Evolutionary conservation across 2,113 vertebrate species (phyloP).

Genomic region (Phalacrocorax pelagicus): DNA sequence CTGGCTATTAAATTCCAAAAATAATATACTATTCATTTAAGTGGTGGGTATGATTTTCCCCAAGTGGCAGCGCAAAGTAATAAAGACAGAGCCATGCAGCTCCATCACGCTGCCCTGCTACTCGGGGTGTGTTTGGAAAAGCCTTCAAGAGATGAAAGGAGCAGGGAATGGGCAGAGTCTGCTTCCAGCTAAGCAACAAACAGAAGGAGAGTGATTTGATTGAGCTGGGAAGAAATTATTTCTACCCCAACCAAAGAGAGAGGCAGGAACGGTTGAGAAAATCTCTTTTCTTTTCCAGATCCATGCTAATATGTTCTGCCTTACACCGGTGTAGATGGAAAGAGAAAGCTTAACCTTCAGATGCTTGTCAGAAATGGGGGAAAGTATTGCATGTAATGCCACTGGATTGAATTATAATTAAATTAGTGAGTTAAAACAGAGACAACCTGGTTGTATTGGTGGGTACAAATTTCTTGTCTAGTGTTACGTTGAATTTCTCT

Average conservation of each 20-base stretch:
- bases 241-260: background rate
- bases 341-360: constrained; percentile 18
- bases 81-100: background rate
- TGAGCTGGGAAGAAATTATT: background rate
- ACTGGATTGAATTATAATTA: background rate
- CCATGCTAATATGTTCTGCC: background rate
- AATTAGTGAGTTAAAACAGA: constrained; percentile 39
- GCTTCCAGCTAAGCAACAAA: background rate
- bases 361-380: background rate
- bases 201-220: background rate
- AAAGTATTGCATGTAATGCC: background rate
- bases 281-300: constrained; percentile 12
- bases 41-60: background rate
- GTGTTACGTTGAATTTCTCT: constrained; percentile 76
- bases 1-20: background rate
- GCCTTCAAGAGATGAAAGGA: constrained; percentile 38
- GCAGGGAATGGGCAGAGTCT: background rate
- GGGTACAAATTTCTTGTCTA: constrained; percentile 77
- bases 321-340: background rate
- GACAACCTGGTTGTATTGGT: constrained; percentile 30
- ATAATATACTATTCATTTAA: background rate
- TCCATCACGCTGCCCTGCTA: background rate
- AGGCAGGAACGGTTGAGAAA: background rate
- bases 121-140: background rate
- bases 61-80: background rate